phyloP scores from a whole-genome alignment of 2,113 vertebrate species.

The Dipodomys spectabilis region DNA sequence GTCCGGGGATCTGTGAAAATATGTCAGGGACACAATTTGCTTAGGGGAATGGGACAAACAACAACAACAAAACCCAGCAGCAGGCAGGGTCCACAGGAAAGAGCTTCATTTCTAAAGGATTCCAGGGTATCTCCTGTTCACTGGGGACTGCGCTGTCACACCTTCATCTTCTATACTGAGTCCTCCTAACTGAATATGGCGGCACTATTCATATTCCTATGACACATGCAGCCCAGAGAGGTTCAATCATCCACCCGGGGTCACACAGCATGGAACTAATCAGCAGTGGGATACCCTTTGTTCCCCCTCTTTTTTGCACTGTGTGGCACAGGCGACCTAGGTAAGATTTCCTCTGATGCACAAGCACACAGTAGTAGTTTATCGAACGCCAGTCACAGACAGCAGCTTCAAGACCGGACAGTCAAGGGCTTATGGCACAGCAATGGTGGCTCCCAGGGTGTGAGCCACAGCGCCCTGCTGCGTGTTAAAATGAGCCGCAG shows the following conservation, averaged over 20 bases:
- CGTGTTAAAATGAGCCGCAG: conserved; percentile 51
- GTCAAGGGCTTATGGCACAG: not conserved
- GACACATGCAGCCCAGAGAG: not conserved
- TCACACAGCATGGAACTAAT: not conserved
- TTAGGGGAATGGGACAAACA: not conserved
- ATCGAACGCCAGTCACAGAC: not conserved
- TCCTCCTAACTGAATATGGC: not conserved
- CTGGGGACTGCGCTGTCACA: too few species aligned
- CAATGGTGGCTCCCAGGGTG: not conserved
- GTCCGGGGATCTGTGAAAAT: not conserved
- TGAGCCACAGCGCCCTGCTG: not conserved
- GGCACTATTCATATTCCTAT: not conserved
- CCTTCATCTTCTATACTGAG: not conserved
- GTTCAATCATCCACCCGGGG: not conserved
- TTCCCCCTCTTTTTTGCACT: too few species aligned
- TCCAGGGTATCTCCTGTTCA: not conserved
- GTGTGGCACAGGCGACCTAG: not conserved
- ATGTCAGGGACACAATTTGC: not conserved
- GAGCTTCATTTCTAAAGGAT: too few species aligned
- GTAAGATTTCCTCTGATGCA: not conserved
- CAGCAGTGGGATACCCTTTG: not conserved
- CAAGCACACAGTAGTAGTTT: not conserved
- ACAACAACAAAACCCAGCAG: not conserved
- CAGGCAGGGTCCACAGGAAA: not conserved
- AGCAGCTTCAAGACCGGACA: not conserved